phyloP scores from a whole-genome alignment of 2,888 invertebrate genomes.

The Proisotoma minuta region DNA sequence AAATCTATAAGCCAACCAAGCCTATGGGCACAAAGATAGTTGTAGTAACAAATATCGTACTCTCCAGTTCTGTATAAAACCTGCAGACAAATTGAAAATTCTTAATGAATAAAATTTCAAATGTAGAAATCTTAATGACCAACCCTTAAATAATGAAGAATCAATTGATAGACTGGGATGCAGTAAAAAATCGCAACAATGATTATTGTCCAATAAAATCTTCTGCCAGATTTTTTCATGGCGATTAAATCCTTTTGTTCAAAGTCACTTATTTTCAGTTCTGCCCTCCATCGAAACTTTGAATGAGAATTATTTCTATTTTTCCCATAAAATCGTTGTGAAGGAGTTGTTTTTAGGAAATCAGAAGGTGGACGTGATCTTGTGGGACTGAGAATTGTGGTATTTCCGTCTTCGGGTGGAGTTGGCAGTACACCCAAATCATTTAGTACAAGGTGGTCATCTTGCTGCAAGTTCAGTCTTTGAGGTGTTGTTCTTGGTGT shows the following conservation, averaged over 20 bases:
- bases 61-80: slow-evolving; percentile 42
- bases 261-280: slow-evolving; percentile 22
- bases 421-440: slow-evolving; percentile 8
- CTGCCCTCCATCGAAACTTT: slow-evolving; percentile 10
- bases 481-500: background rate
- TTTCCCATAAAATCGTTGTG: background rate
- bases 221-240: slow-evolving; percentile 23
- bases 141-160: slow-evolving; percentile 42
- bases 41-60: slow-evolving; percentile 45
- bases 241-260: slow-evolving; percentile 10
- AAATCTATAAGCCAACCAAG: slow-evolving; percentile 39
- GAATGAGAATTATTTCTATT: background rate
- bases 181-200: slow-evolving; percentile 44
- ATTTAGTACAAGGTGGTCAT: background rate
- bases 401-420: background rate
- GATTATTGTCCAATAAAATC: slow-evolving; percentile 43
- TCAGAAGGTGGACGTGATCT: background rate
- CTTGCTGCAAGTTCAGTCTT: background rate
- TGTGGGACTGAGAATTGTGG: background rate
- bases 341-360: background rate
- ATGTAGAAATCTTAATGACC: background rate
- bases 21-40: slow-evolving; percentile 41
- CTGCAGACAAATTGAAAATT: slow-evolving; percentile 14
- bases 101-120: background rate
- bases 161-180: slow-evolving; percentile 44